A percentile compares a stretch with the other conserved stretches of the same genome.
phyloP scores from a whole-genome alignment of 1,140 invertebrate species.

The Copidosoma floridanum region DNA sequence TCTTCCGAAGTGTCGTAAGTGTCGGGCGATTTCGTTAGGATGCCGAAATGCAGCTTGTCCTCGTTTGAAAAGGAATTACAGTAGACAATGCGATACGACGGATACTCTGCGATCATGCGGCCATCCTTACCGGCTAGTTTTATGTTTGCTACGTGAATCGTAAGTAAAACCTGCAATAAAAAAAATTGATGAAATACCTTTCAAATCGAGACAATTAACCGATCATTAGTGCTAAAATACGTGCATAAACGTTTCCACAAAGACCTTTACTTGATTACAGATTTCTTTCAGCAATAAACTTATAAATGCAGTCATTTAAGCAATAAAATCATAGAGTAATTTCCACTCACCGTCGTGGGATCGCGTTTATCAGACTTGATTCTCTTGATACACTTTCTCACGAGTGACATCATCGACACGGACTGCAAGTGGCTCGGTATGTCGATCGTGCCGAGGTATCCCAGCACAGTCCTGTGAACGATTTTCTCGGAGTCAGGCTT shows the following conservation, averaged over 20 bases:
- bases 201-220: no score
- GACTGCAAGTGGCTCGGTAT: conserved; percentile 84
- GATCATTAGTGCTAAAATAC: no score
- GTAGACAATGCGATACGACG: conserved; percentile 81
- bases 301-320: no score
- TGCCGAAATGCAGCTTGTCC: conserved; percentile 87
- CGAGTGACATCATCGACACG: conserved; percentile 68
- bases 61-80: conserved; percentile 87
- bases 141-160: conserved; percentile 76
- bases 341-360: conserved; percentile 66
- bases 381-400: conserved; percentile 81
- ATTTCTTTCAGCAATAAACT: no score
- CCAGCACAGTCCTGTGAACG: conserved; percentile 83
- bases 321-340: background rate
- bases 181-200: no score
- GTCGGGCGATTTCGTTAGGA: conserved; percentile 77
- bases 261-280: no score
- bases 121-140: conserved; percentile 71
- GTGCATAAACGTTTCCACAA: no score
- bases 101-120: conserved; percentile 76
- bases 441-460: conserved; percentile 93
- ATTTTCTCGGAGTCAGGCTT: conserved; percentile 60
- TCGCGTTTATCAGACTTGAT: conserved; percentile 85
- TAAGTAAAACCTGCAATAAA: conserved; percentile 65
- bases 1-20: conserved; percentile 39